phyloP scores from a whole-genome alignment of 1,140 invertebrate species.

The Tribolium castaneum region DNA sequence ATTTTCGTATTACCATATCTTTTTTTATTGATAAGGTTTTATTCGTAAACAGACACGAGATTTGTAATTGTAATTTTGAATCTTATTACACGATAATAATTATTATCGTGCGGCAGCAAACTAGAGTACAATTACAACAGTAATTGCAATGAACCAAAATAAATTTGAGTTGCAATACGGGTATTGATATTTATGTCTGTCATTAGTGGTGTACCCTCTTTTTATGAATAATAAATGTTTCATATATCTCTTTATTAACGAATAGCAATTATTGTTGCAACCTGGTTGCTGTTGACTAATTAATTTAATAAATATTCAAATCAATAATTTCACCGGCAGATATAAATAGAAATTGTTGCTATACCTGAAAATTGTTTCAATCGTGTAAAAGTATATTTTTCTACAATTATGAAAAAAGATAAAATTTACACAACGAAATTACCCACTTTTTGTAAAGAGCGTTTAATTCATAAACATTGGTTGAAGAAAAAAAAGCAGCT shows the following conservation, averaged over 20 bases:
- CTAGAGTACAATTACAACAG: no score
- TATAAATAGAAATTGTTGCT: background rate
- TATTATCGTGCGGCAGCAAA: no score
- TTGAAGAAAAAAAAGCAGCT: no score
- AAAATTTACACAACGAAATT: background rate
- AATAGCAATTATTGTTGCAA: background rate
- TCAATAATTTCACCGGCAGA: background rate
- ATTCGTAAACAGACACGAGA: no score
- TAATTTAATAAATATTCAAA: background rate
- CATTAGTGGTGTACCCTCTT: background rate
- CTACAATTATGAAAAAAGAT: background rate
- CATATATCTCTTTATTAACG: background rate
- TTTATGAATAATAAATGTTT: background rate
- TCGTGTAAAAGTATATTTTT: no score
- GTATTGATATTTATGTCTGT: background rate
- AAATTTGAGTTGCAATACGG: background rate
- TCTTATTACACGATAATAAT: no score
- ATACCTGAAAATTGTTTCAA: background rate
- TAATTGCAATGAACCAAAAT: no score
- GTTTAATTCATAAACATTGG: no score
- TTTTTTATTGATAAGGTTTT: no score
- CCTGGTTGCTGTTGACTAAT: background rate
- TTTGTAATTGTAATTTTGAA: no score
- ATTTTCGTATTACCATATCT: no score
- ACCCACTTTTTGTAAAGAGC: no score